These are phyloP conservation scores for Neodiprion lecontei DNA, from an alignment of 1,140 invertebrate genomes.

Conservation along the genomic window DNA sequence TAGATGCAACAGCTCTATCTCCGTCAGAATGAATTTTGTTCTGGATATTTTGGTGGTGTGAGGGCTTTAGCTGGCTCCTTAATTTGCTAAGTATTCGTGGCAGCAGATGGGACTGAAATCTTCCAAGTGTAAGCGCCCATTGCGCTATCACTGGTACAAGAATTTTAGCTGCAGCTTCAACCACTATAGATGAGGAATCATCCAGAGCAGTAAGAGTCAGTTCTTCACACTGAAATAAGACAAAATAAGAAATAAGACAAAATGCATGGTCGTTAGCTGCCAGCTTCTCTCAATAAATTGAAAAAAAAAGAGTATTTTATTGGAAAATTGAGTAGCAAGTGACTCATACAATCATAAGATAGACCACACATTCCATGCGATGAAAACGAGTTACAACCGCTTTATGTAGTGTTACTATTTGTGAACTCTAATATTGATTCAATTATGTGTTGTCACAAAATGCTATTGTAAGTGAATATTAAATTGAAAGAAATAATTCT, in stretches of 20 bases:
- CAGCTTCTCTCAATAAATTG: no score
- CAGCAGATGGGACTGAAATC: conserved; percentile 60
- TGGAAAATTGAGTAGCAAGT: not conserved
- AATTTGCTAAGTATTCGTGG: conserved; percentile 51
- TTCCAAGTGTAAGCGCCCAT: conserved; percentile 68
- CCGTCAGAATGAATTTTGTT: conserved; percentile 48
- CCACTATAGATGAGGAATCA: conserved; percentile 63
- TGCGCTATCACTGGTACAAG: conserved; percentile 67
- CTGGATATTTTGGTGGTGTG: conserved; percentile 38
- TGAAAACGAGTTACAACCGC: no score
- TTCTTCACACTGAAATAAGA: conserved; percentile 64
- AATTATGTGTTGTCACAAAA: no score
- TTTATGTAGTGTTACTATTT: no score
- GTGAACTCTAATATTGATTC: no score
- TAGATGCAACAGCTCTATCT: conserved; percentile 43
- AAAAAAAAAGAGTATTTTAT: not conserved
- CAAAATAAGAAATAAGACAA: not conserved
- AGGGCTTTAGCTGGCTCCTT: conserved; percentile 43
- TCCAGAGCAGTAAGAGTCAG: conserved; percentile 64
- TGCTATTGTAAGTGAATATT: no score
- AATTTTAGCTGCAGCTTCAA: conserved; percentile 55
- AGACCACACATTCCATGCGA: no score
- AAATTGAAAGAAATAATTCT: no score
- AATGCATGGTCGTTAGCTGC: no score
- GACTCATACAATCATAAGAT: no score